These are phyloP conservation scores for Aptenodytes forsteri DNA, from an alignment of 2,113 vertebrate species.

Conservation along the genomic window DNA sequence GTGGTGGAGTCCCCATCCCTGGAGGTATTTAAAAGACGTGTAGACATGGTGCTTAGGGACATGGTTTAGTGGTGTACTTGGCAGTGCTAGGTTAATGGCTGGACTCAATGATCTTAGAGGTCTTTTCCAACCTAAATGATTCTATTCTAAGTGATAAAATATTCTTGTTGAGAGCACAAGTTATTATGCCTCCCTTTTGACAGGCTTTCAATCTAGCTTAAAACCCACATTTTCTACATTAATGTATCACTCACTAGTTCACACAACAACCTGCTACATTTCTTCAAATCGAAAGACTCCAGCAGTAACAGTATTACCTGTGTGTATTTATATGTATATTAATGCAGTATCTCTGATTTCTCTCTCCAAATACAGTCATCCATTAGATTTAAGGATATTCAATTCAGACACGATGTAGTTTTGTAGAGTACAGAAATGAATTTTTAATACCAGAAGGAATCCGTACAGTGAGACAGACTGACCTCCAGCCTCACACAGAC, in stretches of 20 bases:
- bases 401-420: accelerated
- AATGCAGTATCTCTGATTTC: not conserved
- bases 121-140: not conserved
- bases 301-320: not conserved
- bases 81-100: not conserved
- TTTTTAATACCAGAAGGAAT: not conserved
- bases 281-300: not conserved
- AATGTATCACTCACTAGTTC: not conserved
- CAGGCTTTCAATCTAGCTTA: not conserved
- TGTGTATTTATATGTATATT: not conserved
- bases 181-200: not conserved
- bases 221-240: not conserved
- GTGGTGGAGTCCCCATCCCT: not conserved
- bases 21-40: not conserved
- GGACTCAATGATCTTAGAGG: not conserved
- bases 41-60: not conserved
- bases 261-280: not conserved
- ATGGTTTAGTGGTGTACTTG: not conserved
- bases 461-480: not conserved
- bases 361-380: not conserved
- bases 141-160: not conserved
- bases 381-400: not conserved
- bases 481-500: not conserved
- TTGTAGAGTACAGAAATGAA: not conserved
- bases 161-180: not conserved